phyloP scores from a whole-genome alignment of 2,888 invertebrate species.

The Erebia palarica region DNA sequence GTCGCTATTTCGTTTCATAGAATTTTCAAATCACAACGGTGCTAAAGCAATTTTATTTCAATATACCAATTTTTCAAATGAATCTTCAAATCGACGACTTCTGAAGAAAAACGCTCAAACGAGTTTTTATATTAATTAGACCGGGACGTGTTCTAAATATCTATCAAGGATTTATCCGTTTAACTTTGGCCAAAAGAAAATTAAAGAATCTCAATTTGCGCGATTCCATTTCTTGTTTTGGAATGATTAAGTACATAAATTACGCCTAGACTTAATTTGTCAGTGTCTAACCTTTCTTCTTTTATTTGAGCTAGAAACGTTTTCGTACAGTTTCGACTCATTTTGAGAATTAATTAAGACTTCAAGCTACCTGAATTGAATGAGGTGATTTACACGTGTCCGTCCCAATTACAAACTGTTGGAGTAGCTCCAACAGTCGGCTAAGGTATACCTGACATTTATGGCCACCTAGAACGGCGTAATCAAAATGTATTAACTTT shows the following conservation, averaged over 20 bases:
- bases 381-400: no score
- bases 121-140: not conserved
- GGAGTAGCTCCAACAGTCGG: no score
- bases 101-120: not conserved
- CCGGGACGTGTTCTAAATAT: slow-evolving; percentile 7
- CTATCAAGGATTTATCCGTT: not conserved
- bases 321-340: not conserved
- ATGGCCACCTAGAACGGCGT: no score
- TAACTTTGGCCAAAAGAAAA: not conserved
- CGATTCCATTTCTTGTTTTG: not conserved
- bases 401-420: no score
- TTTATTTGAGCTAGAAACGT: slow-evolving; percentile 6
- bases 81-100: not conserved
- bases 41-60: no score
- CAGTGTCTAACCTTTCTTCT: not conserved
- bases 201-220: not conserved
- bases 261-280: not conserved
- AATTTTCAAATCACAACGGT: no score
- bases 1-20: no score
- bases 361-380: no score
- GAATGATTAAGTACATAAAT: slow-evolving; percentile 3
- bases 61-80: no score
- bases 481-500: no score
- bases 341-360: not conserved
- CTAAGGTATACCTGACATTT: no score